Base-by-base conservation (phyloP, 2,113 vertebrate genomes). In the Haliaeetus leucogaster region DNA sequence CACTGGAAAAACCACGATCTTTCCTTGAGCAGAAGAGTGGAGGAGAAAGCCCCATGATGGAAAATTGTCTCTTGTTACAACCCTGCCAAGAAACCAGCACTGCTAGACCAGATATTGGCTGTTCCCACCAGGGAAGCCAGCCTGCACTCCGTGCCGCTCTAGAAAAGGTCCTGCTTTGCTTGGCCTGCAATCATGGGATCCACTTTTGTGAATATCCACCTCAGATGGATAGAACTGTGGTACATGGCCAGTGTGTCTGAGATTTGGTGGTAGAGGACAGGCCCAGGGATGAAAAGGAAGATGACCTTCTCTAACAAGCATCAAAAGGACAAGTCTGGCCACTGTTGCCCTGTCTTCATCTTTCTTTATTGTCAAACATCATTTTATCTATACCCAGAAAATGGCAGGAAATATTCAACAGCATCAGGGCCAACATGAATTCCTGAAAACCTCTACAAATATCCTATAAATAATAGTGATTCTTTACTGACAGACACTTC, bases 211-310 rank as follows among this genome's bases (percentile, higher is more conserved):
- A 66, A 62, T 42, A 42, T 42, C 47, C 48, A 52, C 15, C 13
- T 65, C 55, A 65, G 23, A 29, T 13, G 8, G 22, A 40, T 0
- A 50, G 45, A 86, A 40, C 65, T 47, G 29, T 55, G 59, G 25
- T 34, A 30, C 4, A 1, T 7, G 7, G 11, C 18, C 20, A 27
- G 0, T 21, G 19, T 1, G 1, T 9, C 32, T 56, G 42, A 59
- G 32, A 50, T 62, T 73, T 55, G 53, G 20, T 73, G 32, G 32
- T 19, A 66, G 27, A 76, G 9, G 40, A 82, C 13, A 36, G 30
- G 40, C 12, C 23, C 1, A 1, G 48, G 22, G 43, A 50, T 59
- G 59, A 19, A 67, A 80, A 53, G 22, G 66, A 66, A 72, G 55
- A 50, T n/a, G 43, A n/a, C 23, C 42, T 94, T 53, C 79, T 76